A percentile compares a stretch with the other conserved stretches of the same genome.
phyloP scores from a whole-genome alignment of 1,140 invertebrate genomes.

The Ylistrum balloti region DNA sequence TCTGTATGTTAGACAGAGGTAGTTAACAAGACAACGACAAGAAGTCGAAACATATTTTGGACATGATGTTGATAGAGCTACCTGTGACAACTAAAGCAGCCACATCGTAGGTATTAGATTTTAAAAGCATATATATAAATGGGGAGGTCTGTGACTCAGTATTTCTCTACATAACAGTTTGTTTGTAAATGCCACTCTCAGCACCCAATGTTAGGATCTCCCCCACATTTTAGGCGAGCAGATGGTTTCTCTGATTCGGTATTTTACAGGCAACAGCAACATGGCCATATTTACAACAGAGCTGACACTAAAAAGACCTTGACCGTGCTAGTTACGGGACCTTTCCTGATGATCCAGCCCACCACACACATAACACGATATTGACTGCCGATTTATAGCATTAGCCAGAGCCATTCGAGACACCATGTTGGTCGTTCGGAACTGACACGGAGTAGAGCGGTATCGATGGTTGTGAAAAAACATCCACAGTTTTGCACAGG shows the following conservation, averaged over 20 bases:
- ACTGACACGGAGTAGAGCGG: too few species aligned
- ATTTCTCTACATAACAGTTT: too few species aligned
- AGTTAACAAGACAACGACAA: background rate
- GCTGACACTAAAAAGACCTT: conserved; percentile 45
- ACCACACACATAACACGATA: background rate
- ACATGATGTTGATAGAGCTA: conserved; percentile 47
- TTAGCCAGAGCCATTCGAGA: too few species aligned
- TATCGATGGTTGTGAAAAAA: too few species aligned
- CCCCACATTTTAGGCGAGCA: conserved; percentile 16
- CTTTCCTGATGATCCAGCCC: conserved; percentile 10
- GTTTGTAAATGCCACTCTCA: background rate
- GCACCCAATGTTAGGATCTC: background rate
- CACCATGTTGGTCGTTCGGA: too few species aligned
- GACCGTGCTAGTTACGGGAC: conserved; percentile 43
- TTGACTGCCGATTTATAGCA: too few species aligned
- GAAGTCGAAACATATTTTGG: conserved; percentile 1
- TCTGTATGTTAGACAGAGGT: background rate
- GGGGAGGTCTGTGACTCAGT: too few species aligned
- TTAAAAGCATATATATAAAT: conserved; percentile 41
- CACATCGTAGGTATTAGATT: background rate
- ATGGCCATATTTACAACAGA: conserved; percentile 50
- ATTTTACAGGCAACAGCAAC: background rate
- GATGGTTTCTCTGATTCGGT: background rate
- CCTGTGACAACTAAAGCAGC: conserved; percentile 41
- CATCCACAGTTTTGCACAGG: too few species aligned